These are phyloP conservation scores for Bolinopsis microptera DNA, from an alignment of 37 sponge, comb jelly and placozoan species.

Conservation along the genomic window DNA sequence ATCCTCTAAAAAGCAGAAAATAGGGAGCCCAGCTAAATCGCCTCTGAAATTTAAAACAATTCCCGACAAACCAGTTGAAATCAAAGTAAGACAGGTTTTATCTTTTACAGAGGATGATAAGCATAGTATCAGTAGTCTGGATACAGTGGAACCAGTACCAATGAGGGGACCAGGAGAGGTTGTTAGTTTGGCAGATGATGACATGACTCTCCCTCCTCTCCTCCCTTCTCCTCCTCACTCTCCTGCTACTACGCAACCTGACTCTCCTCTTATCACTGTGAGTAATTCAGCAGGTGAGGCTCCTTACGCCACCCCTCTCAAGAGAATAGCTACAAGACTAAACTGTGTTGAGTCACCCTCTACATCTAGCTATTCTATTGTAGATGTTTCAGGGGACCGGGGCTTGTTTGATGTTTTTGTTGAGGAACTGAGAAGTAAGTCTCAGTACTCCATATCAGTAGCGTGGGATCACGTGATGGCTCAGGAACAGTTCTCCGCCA, in stretches of 20 bases:
- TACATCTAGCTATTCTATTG: constrained; percentile 72
- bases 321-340: background rate
- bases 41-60: constrained; percentile 20
- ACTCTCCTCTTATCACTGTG: background rate
- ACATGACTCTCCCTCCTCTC: constrained; percentile 6
- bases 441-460: constrained; percentile 72
- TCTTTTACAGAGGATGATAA: background rate
- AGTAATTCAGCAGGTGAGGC: no score
- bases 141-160: background rate
- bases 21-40: background rate
- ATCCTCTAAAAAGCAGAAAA: background rate
- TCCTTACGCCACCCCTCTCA: background rate
- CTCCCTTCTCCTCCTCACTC: background rate
- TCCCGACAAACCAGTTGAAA: background rate
- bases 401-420: constrained; percentile 77
- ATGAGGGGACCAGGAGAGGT: constrained; percentile 23
- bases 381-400: constrained; percentile 77
- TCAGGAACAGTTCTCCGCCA: constrained; percentile 63
- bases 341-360: background rate
- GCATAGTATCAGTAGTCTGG: background rate
- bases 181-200: background rate
- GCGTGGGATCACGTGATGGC: constrained; percentile 66
- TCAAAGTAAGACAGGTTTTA: background rate
- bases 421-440: constrained; percentile 76
- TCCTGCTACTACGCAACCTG: no score